Conservation (phyloP, 1,140 invertebrate species). For the Carposina sasakii region DNA sequence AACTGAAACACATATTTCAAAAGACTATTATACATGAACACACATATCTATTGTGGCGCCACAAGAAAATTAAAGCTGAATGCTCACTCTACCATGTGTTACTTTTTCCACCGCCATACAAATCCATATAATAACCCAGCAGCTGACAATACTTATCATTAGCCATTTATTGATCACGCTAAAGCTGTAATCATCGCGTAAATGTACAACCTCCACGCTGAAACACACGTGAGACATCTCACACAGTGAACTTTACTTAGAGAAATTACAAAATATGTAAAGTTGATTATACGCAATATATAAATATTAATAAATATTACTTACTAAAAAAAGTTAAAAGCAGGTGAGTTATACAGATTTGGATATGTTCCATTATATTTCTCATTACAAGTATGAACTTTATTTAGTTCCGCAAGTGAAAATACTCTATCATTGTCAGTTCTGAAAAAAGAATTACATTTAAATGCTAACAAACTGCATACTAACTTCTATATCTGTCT, state of each 20-base stretch:
- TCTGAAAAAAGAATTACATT: conserved; percentile 9
- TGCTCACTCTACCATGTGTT: conserved; percentile 38
- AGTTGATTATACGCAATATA: too few species aligned
- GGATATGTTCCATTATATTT: conserved; percentile 39
- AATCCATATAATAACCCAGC: conserved; percentile 43
- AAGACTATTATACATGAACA: too few species aligned
- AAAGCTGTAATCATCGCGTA: conserved; percentile 32
- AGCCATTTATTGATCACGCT: conserved; percentile 38
- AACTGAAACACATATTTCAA: conserved; percentile 45
- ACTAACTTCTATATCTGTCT: too few species aligned
- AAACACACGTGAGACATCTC: too few species aligned
- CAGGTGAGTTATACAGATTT: conserved; percentile 39
- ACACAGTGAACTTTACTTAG: background rate
- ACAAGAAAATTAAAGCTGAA: too few species aligned
- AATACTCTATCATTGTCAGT: background rate
- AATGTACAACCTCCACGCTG: conserved; percentile 51
- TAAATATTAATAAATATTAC: conserved; percentile 15
- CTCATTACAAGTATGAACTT: conserved; percentile 46
- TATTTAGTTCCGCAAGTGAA: conserved; percentile 6
- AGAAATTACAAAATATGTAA: background rate
- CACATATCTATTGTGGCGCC: background rate
- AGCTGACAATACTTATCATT: conserved; percentile 28
- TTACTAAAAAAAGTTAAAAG: conserved; percentile 63
- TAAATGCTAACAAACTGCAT: too few species aligned
- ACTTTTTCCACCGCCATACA: conserved; percentile 38